Evolutionary conservation across 37 sponge, comb jelly and placozoan species (phyloP), one percentile per base, ranked within the genome.

Genomic region (Tethya wilhelma): DNA sequence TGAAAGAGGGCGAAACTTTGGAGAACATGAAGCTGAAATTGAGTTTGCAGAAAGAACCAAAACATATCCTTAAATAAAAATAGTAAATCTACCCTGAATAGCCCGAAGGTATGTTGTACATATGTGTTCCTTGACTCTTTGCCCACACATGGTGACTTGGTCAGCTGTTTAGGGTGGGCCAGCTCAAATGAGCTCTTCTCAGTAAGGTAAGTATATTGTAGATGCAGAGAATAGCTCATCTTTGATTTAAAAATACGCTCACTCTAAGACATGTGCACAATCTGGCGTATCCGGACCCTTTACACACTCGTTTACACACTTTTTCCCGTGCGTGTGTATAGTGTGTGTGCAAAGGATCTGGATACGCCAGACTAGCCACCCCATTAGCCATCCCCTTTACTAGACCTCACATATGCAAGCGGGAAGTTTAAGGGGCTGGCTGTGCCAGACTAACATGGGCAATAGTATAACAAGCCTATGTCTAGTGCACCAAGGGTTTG

Each of bases 121-220:
- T 30, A 3, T 64, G 0, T 45, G 19, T 71, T n/a, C 78, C 59
- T 72, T 86, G 49, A 77, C 86, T 86, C 62, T 11, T 46, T n/a
- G 62, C 26, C 25, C 66, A 55, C 64, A 89, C 94, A 96, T 87
- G 44, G 79, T 71, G 95, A 91, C 23, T 56, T 94, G 59, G 97
- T 93, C 31, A 87, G 89, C 58, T 96, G 95, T 71, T 73, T 96
- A 19, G 92, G 92, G 1, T 96, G 97, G 97, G 80, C 84, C 19
- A 91, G 66, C 64, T 38, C 77, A 6, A 88, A 56, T 59, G 89
- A 90, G 38, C 89, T 96, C 1, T 96, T 79, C 77, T 96, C 97
- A 2, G 69, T 87, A 14, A 86, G 94, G 97, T 96, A 64, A 39
- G 90, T 60, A 36, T 17, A 59, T 17, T 66, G 3, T n/a, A n/a